A percentile compares a stretch with the other conserved stretches of the same genome.
phyloP scores from a whole-genome alignment of 2,113 vertebrate genomes.

The Naja naja region DNA sequence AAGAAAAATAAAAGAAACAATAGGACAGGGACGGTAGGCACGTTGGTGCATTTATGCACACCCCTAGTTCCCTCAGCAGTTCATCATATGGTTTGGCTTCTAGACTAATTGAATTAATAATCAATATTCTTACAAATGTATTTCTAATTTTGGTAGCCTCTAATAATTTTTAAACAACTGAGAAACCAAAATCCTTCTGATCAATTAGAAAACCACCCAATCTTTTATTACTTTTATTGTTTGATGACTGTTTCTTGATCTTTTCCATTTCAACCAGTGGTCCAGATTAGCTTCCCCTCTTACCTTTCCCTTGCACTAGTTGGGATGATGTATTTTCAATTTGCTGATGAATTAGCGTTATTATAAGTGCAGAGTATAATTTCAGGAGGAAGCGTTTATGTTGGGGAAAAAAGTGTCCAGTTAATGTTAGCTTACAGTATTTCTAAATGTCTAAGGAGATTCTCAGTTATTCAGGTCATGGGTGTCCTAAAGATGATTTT shows the following conservation, averaged over 20 bases:
- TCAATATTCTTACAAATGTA: neutral
- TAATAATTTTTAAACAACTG: neutral
- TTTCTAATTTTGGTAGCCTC: neutral
- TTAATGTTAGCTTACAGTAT: neutral
- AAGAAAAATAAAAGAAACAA: too few relatives aligned
- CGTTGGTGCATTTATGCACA: too few relatives aligned
- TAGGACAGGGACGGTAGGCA: too few relatives aligned
- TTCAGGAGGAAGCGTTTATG: neutral
- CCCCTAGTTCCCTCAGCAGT: too few relatives aligned
- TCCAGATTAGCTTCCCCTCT: neutral
- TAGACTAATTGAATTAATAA: too few relatives aligned
- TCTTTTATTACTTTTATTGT: neutral
- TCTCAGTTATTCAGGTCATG: too few relatives aligned
- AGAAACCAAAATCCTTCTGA: neutral
- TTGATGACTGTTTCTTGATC: neutral
- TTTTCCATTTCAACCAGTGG: neutral
- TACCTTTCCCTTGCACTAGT: too few relatives aligned
- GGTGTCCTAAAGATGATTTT: too few relatives aligned
- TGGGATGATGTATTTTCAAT: neutral
- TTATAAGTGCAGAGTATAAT: neutral
- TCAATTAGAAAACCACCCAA: neutral
- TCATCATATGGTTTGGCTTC: too few relatives aligned
- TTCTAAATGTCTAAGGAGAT: too few relatives aligned
- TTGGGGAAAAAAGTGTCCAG: neutral
- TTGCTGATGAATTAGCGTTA: conserved; percentile 2